These are phyloP conservation scores for Emydoidea blandingii DNA, from an alignment of 2,797 vertebrate genomes.

Conservation along the genomic window DNA sequence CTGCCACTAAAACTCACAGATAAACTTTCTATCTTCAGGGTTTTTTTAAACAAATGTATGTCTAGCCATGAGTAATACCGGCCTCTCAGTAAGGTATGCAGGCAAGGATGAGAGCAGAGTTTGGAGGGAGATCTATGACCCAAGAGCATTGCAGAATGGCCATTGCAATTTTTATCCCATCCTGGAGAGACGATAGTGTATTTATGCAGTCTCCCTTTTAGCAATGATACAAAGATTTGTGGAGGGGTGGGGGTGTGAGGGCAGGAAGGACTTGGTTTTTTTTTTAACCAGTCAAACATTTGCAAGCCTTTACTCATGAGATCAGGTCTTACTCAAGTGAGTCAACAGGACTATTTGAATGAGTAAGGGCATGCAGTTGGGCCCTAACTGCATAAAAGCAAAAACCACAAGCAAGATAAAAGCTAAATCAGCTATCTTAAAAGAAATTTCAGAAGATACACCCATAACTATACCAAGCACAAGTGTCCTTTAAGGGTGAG, in stretches of 20 bases:
- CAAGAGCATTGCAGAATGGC: slow-evolving; percentile 57
- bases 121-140: slow-evolving; percentile 62
- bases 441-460: slow-evolving; percentile 48
- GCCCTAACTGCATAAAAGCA: slow-evolving; percentile 42
- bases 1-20: slow-evolving; percentile 14
- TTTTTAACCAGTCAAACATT: slow-evolving; percentile 41
- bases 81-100: slow-evolving; percentile 49
- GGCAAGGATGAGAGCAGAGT: slow-evolving; percentile 32
- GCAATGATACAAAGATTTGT: slow-evolving; percentile 23
- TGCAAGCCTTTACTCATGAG: neutral
- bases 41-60: slow-evolving; percentile 57
- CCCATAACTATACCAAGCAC: slow-evolving; percentile 70
- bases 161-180: slow-evolving; percentile 59
- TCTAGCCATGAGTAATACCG: slow-evolving; percentile 58
- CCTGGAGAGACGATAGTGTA: slow-evolving; percentile 54
- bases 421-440: slow-evolving; percentile 3
- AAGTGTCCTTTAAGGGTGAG: slow-evolving; percentile 74
- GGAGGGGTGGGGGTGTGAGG: no score
- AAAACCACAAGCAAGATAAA: neutral
- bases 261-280: slow-evolving; percentile 2
- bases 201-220: slow-evolving; percentile 65
- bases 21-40: slow-evolving; percentile 32
- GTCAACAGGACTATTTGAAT: slow-evolving; percentile 29
- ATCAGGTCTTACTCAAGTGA: slow-evolving; percentile 38
- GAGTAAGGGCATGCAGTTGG: slow-evolving; percentile 40